Evolutionary conservation across 2,113 vertebrate species (phyloP).

Genomic region (Callopanchax toddi): DNA sequence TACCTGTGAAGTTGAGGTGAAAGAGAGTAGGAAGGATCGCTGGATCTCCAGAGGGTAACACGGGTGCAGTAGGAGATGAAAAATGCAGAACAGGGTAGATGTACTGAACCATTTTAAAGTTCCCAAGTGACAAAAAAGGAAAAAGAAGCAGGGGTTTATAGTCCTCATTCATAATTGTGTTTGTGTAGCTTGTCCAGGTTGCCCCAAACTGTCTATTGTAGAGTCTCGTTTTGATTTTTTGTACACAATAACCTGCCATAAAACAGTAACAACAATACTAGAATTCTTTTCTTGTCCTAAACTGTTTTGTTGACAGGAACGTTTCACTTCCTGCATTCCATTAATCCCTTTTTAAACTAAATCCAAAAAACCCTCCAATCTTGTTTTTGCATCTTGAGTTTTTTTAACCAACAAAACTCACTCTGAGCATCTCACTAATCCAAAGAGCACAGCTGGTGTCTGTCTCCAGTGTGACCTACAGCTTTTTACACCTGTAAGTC

Average conservation of each 20-base stretch:
- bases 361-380: too few relatives aligned
- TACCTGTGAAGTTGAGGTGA: slow-evolving; percentile 32
- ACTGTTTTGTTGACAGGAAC: too few relatives aligned
- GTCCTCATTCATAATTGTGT: slow-evolving; percentile 52
- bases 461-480: too few relatives aligned
- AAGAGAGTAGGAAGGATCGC: slow-evolving; percentile 28
- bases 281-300: too few relatives aligned
- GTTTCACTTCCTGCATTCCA: too few relatives aligned
- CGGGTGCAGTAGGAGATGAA: slow-evolving; percentile 67
- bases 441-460: neutral
- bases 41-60: slow-evolving; percentile 57
- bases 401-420: too few relatives aligned
- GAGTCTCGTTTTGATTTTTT: slow-evolving; percentile 17
- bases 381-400: too few relatives aligned
- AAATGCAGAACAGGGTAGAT: slow-evolving; percentile 64
- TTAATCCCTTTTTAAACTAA: neutral
- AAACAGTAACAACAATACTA: neutral
- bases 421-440: neutral
- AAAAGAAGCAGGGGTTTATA: slow-evolving; percentile 8
- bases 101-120: slow-evolving; percentile 58
- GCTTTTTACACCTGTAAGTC: too few relatives aligned
- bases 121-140: slow-evolving; percentile 46
- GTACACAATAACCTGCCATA: neutral
- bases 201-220: slow-evolving; percentile 14
- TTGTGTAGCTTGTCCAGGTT: slow-evolving; percentile 54